Base-by-base conservation (phyloP, 2,113 vertebrate species). In the Seriola rivoliana region DNA sequence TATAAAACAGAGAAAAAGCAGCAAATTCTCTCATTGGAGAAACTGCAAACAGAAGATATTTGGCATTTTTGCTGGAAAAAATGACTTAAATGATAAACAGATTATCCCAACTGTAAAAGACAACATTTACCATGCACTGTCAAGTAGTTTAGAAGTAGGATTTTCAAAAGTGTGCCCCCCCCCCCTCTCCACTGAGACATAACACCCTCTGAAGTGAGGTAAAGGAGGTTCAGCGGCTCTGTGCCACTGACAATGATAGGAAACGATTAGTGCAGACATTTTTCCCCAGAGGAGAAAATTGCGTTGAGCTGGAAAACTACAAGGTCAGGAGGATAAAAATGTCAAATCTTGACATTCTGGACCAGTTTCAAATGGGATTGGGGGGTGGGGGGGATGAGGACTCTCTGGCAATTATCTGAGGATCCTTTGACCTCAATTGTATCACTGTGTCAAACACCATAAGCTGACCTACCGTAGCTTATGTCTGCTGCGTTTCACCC, bases 301-400 rank as follows among this genome's bases (percentile, higher is more conserved):
- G 71, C 83, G 77, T 63, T 74, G 78, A 90, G 68, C 70, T 81
- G 71, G 58, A 91, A 88, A 87, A 82, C 72, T 64, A 80, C 81
- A 80, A 75, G 71, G 86, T 82, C 88, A 71, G 23, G 32, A 17
- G 75, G 79, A 87, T 83, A 71, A 77, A 89, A 88, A 84, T 74
- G 85, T 85, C 68, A 86, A 67, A 84, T 69, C 80, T 23, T 76
- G 48, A 79, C 80, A 80, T 50, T 65, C 16, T 82, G 78, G 84
- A 70, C 6, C 0, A 0, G 4, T 76, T 84, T 90, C 44, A 71
- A 78, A 88, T 60, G 8, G 65, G 67, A 65, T 7, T 21, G 54
- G 40, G 54, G 64, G 82, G 54, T 46, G 46, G 70, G 82, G 60
- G 73, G 21, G 64, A 77, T 1, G 36, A 63, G 23, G n/a, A 74